phyloP scores from a whole-genome alignment of 2,888 invertebrate genomes.

The Acleris holmiana region DNA sequence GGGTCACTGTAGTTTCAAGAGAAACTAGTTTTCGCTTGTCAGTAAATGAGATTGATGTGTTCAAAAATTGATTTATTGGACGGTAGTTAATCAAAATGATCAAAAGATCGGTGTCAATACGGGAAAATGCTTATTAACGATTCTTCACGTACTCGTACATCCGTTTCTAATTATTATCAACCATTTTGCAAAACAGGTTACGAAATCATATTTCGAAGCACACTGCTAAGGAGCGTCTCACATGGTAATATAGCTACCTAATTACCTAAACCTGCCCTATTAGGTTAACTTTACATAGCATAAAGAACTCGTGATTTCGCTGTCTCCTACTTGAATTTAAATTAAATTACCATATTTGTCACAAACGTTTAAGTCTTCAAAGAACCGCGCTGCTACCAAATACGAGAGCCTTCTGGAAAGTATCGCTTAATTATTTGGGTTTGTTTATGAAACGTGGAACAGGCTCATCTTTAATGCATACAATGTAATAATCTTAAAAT shows the following conservation, averaged over 20 bases:
- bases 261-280: slow-evolving; percentile 21
- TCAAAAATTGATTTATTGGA: slow-evolving; percentile 29
- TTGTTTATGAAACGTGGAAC: not conserved
- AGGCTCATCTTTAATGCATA: not conserved
- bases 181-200: slow-evolving; percentile 1
- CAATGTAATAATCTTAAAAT: no score
- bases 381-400: slow-evolving; percentile 18
- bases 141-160: not conserved
- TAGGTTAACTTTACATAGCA: slow-evolving; percentile 9
- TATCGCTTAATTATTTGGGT: not conserved
- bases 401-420: not conserved
- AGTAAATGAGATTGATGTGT: slow-evolving; percentile 26
- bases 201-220: not conserved
- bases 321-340: slow-evolving; percentile 22
- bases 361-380: slow-evolving; percentile 24
- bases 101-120: slow-evolving; percentile 27
- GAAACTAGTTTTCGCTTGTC: slow-evolving; percentile 19
- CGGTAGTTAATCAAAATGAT: slow-evolving; percentile 33
- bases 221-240: slow-evolving; percentile 2
- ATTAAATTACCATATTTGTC: slow-evolving; percentile 32
- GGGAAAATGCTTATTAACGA: slow-evolving; percentile 21
- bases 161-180: not conserved
- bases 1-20: slow-evolving; percentile 2
- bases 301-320: slow-evolving; percentile 25
- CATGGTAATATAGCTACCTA: slow-evolving; percentile 15